Percentiles rank a stretch among this genome's conserved stretches.
Evolutionary conservation across 2,888 invertebrate species (phyloP).

Genomic region (Synergus laeviventris): DNA sequence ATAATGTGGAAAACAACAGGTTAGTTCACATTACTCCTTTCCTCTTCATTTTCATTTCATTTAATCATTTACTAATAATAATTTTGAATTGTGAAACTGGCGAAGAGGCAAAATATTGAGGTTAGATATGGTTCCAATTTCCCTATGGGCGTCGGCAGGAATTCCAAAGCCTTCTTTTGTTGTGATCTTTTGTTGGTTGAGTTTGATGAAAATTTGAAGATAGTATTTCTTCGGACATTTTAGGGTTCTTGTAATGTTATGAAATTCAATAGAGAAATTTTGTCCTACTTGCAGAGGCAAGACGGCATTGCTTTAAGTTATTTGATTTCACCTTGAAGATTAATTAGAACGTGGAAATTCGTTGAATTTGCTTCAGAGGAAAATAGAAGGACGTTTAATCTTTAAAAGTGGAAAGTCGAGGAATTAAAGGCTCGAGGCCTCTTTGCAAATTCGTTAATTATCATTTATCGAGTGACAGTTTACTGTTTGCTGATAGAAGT

Average conservation of each 20-base stretch:
- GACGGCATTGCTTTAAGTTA: not conserved
- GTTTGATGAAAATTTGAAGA: not conserved
- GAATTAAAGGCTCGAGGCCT: not conserved
- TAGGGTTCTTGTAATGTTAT: not conserved
- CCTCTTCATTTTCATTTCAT: not conserved
- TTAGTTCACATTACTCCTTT: not conserved
- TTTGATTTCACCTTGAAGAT: conserved; percentile 14
- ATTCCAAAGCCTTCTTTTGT: conserved; percentile 1
- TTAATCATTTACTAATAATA: not conserved
- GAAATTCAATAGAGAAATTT: conserved; percentile 1
- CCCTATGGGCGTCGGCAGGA: conserved; percentile 7
- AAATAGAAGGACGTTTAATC: conserved; percentile 15
- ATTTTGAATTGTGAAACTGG: not conserved
- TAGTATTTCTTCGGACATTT: not conserved
- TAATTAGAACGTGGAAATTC: conserved; percentile 19
- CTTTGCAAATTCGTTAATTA: conserved; percentile 9
- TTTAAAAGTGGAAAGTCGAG: conserved; percentile 19
- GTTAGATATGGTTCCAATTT: not conserved
- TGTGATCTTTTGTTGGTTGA: not conserved
- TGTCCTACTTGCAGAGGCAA: not conserved
- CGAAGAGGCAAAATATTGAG: conserved; percentile 1
- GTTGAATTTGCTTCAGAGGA: not conserved
- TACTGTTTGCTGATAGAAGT: not conserved
- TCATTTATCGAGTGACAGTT: conserved; percentile 22
- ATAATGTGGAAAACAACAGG: conserved; percentile 41